Conservation (phyloP, 2,888 invertebrate species). For the Sarcophaga subvicina region DNA sequence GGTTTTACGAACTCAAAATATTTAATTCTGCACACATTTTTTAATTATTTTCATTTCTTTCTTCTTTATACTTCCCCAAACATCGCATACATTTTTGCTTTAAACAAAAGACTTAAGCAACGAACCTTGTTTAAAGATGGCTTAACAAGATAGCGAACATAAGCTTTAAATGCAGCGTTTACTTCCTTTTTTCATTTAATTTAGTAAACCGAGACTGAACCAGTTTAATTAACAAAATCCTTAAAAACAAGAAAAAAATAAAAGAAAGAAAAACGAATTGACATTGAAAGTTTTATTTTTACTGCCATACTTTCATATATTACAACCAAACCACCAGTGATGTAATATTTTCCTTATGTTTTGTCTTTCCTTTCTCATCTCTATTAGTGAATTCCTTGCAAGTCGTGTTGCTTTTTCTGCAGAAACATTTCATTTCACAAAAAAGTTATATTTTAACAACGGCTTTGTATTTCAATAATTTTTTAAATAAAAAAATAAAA, state of each 20-base stretch:
- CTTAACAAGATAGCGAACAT: not conserved
- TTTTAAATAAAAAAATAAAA: not conserved
- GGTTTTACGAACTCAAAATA: too few relatives aligned
- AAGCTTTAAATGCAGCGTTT: not conserved
- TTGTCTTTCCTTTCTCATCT: not conserved
- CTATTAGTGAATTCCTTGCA: not conserved
- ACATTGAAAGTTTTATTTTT: not conserved
- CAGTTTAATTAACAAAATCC: not conserved
- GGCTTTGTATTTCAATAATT: not conserved
- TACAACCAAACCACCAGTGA: not conserved
- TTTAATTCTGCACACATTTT: too few relatives aligned
- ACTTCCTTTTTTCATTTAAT: not conserved
- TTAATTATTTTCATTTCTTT: too few relatives aligned
- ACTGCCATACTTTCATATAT: not conserved
- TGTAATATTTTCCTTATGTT: not conserved
- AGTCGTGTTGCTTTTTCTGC: not conserved
- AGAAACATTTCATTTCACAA: not conserved
- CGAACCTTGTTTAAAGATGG: not conserved
- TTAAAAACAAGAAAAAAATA: not conserved
- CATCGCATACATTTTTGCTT: too few relatives aligned
- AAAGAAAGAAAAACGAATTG: not conserved
- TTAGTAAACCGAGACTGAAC: not conserved
- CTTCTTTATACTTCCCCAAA: too few relatives aligned
- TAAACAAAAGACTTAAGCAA: slow-evolving; percentile 33
- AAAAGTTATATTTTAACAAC: not conserved